These are phyloP conservation scores for Netelia inedita DNA, from an alignment of 2,888 invertebrate genomes.

Conservation along the genomic window DNA sequence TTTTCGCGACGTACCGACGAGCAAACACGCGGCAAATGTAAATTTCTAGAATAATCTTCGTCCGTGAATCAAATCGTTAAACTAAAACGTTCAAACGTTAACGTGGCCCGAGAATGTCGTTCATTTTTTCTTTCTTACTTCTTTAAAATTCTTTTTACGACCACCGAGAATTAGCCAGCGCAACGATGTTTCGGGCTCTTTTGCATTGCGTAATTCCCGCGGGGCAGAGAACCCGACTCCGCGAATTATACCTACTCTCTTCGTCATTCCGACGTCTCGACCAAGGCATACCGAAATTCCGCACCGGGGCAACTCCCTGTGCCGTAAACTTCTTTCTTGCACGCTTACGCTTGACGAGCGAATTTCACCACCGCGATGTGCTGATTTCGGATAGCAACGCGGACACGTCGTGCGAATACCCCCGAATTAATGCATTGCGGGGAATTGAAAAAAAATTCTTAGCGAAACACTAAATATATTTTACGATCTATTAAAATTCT, in stretches of 20 bases:
- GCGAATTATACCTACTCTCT: constrained; percentile 27
- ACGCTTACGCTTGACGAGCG: constrained; percentile 38
- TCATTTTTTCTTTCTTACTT: constrained; percentile 1
- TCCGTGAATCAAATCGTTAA: not conserved
- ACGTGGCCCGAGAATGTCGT: too few relatives aligned
- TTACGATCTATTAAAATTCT: too few relatives aligned
- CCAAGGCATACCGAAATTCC: constrained; percentile 59
- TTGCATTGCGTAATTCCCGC: constrained; percentile 52
- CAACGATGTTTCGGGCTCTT: constrained; percentile 35
- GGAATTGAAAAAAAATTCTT: not conserved
- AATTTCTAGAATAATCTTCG: constrained; percentile 24
- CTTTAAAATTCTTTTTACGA: constrained; percentile 50
- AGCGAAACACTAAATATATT: too few relatives aligned
- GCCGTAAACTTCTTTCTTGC: constrained; percentile 38
- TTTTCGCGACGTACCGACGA: not conserved
- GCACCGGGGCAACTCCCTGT: constrained; percentile 50
- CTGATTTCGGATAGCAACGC: too few relatives aligned
- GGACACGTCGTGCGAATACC: too few relatives aligned
- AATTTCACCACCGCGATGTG: constrained; percentile 50
- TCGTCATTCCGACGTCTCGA: constrained; percentile 31
- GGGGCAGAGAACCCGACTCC: constrained; percentile 31
- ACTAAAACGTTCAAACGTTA: too few relatives aligned
- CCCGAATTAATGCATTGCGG: too few relatives aligned
- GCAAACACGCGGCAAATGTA: not conserved
- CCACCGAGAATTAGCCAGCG: constrained; percentile 52